Conservation (phyloP, 2,113 vertebrate species). For the Ciconia maguari region DNA sequence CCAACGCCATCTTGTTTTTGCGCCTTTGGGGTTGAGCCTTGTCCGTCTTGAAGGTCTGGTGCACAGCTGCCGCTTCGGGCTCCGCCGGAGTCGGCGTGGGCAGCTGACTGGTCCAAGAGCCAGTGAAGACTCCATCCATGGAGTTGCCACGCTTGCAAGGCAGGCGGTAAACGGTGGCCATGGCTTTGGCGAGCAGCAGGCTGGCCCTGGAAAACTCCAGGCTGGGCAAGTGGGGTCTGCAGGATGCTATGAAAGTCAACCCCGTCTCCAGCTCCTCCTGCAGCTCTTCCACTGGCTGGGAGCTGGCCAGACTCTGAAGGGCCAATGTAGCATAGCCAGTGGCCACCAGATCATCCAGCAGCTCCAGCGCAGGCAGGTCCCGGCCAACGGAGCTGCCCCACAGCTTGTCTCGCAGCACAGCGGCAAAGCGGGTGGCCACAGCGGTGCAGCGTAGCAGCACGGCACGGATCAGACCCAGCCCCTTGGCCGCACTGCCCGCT, state of each 20-base stretch:
- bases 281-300: constrained; percentile 47
- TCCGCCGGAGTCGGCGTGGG: neutral
- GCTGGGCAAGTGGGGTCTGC: constrained; percentile 38
- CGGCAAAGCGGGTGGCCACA: neutral
- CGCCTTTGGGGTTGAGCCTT: neutral
- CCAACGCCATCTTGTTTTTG: neutral
- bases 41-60: neutral
- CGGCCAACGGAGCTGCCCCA: neutral
- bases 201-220: constrained; percentile 75
- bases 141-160: constrained; percentile 56
- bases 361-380: neutral
- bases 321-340: constrained; percentile 75
- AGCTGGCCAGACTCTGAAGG: constrained; percentile 47
- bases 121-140: constrained; percentile 72
- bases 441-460: constrained; percentile 68
- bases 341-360: constrained; percentile 77
- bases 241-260: constrained; percentile 71
- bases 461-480: constrained; percentile 61
- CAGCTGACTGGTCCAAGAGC: constrained; percentile 77
- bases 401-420: neutral
- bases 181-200: constrained; percentile 77
- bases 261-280: constrained; percentile 78
- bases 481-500: neutral
- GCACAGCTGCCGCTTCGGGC: fast-evolving
- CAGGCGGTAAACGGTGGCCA: constrained; percentile 62